Percentiles rank a stretch among this genome's conserved stretches.
Evolutionary conservation across 1,140 invertebrate species (phyloP).

Genomic region (Brachionus plicatilis): DNA sequence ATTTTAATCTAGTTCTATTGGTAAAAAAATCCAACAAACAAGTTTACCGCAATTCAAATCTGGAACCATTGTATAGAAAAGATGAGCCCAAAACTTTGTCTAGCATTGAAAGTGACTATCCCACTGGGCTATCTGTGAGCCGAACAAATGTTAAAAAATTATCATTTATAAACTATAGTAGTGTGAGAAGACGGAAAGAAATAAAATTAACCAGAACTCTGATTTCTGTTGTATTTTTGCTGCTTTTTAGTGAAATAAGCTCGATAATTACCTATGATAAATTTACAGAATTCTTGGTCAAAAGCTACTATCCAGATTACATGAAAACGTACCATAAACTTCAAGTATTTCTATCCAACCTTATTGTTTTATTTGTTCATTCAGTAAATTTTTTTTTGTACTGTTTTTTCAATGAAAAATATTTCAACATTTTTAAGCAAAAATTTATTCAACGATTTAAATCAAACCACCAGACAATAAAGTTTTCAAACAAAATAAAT

Average conservation of each 20-base stretch:
- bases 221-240: slow-evolving; percentile 41
- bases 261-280: slow-evolving; percentile 40
- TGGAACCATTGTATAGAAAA: not conserved
- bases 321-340: slow-evolving; percentile 6
- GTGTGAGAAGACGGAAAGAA: slow-evolving; percentile 30
- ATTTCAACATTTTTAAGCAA: slow-evolving; percentile 12
- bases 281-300: not conserved
- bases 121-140: not conserved
- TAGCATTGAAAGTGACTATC: not conserved
- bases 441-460: not conserved
- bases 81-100: not conserved
- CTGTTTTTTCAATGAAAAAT: slow-evolving; percentile 40
- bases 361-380: slow-evolving; percentile 34
- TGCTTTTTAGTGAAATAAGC: slow-evolving; percentile 41
- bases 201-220: slow-evolving; percentile 41
- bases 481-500: not conserved
- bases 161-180: not conserved
- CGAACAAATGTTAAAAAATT: not conserved
- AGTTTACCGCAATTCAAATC: not conserved
- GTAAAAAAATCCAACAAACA: slow-evolving; percentile 36
- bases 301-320: not conserved
- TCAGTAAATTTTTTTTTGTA: slow-evolving; percentile 40
- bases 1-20: slow-evolving; percentile 17
- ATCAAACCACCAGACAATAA: not conserved
- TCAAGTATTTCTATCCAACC: slow-evolving; percentile 31